Conservation (phyloP, 2,888 invertebrate species). For the Salticus scenicus region DNA sequence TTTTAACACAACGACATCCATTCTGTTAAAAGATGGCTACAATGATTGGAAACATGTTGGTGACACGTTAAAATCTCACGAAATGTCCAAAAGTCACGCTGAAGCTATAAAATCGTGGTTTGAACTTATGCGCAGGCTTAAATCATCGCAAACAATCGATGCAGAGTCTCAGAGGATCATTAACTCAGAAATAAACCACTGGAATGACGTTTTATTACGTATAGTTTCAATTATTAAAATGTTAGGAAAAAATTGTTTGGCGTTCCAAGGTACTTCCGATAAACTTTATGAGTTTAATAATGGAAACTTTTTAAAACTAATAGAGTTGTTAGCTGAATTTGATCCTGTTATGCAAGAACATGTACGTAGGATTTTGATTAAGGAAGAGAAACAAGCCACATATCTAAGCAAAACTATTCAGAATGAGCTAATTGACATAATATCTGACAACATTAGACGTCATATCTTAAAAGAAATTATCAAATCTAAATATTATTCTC, state of each 20-base stretch:
- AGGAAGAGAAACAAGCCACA: conserved; percentile 10
- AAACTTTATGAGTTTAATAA: conserved; percentile 23
- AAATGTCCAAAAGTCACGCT: conserved; percentile 6
- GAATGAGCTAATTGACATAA: conserved; percentile 20
- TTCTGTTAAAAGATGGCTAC: not conserved
- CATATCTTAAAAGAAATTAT: not conserved
- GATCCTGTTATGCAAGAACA: conserved; percentile 8
- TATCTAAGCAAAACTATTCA: conserved; percentile 29
- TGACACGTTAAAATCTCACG: not conserved
- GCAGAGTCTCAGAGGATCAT: conserved; percentile 1
- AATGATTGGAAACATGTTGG: conserved; percentile 23
- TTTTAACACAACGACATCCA: not conserved
- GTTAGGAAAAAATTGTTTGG: not conserved
- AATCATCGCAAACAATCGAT: conserved; percentile 10
- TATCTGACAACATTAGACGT: not conserved
- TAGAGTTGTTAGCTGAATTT: conserved; percentile 22
- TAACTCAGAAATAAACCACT: conserved; percentile 9
- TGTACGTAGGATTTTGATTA: conserved; percentile 21
- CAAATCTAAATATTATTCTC: not conserved
- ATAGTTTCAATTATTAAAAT: not conserved
- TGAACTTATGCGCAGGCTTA: not conserved
- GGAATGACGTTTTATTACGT: not conserved
- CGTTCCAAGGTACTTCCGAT: conserved; percentile 16
- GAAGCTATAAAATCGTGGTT: not conserved
- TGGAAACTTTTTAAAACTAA: conserved; percentile 28